Percentiles rank a stretch among this genome's conserved stretches.
Evolutionary conservation across 2,113 vertebrate genomes (phyloP).

Genomic region (Cyanistes caeruleus): DNA sequence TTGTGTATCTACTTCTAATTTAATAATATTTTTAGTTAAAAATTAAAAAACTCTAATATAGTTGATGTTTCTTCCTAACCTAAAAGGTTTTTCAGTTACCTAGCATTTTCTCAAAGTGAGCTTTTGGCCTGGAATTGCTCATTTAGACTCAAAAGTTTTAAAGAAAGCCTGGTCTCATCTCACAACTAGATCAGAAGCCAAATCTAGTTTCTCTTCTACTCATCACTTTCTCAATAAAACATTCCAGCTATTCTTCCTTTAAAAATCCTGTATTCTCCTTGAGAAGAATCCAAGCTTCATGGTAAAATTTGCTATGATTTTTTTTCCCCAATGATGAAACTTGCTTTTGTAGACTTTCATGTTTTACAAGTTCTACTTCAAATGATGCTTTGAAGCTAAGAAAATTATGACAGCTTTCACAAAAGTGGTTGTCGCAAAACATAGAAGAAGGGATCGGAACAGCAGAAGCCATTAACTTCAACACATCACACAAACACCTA

Average conservation of each 20-base stretch:
- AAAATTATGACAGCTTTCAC: not conserved
- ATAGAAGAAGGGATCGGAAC: not conserved
- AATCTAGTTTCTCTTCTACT: not conserved
- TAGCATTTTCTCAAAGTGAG: not conserved
- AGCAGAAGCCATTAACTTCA: not conserved
- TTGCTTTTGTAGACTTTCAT: not conserved
- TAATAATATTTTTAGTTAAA: not conserved
- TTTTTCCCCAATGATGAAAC: rapidly evolving
- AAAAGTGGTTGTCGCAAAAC: not conserved
- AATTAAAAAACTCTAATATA: not conserved
- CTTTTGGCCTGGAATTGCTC: not conserved
- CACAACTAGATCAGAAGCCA: not conserved
- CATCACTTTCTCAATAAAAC: not conserved
- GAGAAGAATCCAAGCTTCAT: not conserved
- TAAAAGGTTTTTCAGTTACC: not conserved
- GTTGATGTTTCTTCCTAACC: not conserved
- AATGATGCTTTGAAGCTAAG: not conserved
- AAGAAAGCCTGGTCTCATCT: not conserved
- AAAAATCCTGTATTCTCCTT: not conserved
- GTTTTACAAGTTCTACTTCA: not conserved
- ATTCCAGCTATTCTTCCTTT: not conserved
- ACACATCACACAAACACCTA: not conserved
- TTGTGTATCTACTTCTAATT: not conserved
- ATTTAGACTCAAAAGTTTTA: not conserved
- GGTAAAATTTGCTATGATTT: not conserved